phyloP scores from a whole-genome alignment of 37 sponge, comb jelly and placozoan species.

The Chondrosia reniformis region DNA sequence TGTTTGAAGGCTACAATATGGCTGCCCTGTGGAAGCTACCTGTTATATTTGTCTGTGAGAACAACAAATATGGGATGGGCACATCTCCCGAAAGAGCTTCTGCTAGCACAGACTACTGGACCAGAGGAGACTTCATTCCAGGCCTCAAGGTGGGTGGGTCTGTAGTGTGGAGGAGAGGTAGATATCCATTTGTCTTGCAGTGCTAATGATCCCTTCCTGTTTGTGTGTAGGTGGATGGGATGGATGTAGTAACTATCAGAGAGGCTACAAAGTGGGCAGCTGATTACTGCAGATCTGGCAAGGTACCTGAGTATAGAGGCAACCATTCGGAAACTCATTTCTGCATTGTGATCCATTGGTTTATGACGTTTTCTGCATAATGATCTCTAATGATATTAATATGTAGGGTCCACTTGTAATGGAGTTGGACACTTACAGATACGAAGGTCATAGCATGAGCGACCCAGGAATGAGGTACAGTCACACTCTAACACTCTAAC shows the following conservation, averaged over 20 bases:
- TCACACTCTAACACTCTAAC: neutral
- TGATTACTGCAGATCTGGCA: constrained; percentile 82
- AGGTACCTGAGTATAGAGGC: no score
- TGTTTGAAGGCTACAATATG: constrained; percentile 98
- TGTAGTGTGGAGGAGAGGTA: no score
- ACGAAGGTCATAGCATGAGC: constrained; percentile 98
- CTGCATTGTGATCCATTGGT: no score
- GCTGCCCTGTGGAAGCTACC: constrained; percentile 93
- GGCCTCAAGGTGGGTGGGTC: constrained; percentile 68
- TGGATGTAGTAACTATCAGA: constrained; percentile 84
- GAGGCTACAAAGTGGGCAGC: constrained; percentile 82
- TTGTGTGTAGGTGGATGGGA: constrained; percentile 70
- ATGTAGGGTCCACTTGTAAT: constrained; percentile 97
- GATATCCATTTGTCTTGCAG: no score
- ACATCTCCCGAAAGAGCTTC: constrained; percentile 66
- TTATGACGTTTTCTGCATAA: no score
- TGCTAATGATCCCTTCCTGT: neutral
- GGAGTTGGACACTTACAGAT: constrained; percentile 95
- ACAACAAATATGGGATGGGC: constrained; percentile 97
- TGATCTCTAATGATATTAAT: no score
- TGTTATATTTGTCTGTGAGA: constrained; percentile 90
- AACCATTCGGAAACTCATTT: no score
- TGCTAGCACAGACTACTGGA: constrained; percentile 84
- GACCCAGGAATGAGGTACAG: constrained; percentile 93
- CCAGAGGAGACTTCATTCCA: constrained; percentile 91